These are phyloP conservation scores for Psammodynastes pulverulentus DNA, from an alignment of 2,113 vertebrate species.

Conservation along the genomic window DNA sequence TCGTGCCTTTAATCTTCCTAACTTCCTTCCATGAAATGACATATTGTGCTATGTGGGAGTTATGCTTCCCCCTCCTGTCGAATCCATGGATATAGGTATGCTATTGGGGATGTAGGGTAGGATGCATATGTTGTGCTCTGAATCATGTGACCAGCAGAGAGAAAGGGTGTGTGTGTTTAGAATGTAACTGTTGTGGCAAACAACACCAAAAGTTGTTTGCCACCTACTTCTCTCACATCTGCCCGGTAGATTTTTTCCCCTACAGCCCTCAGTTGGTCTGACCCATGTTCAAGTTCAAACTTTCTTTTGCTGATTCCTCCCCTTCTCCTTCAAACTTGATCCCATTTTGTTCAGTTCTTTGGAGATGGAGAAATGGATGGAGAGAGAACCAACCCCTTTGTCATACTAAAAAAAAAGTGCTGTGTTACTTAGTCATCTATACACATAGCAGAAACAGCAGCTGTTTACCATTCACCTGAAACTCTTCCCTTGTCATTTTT, in stretches of 20 bases:
- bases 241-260: not conserved
- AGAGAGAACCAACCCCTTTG: not conserved
- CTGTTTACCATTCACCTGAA: not conserved
- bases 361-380: not conserved
- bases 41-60: not conserved
- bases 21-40: not conserved
- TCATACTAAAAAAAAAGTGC: not conserved
- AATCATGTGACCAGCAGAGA: not conserved
- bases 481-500: not conserved
- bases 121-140: not conserved
- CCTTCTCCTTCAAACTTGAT: not conserved
- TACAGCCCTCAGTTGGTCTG: not conserved
- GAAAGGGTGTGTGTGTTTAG: not conserved
- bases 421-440: not conserved
- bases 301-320: not conserved
- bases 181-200: not conserved
- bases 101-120: not conserved
- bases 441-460: not conserved
- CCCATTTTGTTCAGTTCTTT: not conserved
- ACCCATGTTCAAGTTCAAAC: not conserved
- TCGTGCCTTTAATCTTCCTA: not conserved
- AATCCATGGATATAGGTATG: not conserved
- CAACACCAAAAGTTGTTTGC: not conserved
- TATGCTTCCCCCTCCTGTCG: not conserved
- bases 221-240: not conserved